Evolutionary conservation across 2,797 vertebrate genomes (phyloP).

Genomic region (Bovichtus diacanthus): DNA sequence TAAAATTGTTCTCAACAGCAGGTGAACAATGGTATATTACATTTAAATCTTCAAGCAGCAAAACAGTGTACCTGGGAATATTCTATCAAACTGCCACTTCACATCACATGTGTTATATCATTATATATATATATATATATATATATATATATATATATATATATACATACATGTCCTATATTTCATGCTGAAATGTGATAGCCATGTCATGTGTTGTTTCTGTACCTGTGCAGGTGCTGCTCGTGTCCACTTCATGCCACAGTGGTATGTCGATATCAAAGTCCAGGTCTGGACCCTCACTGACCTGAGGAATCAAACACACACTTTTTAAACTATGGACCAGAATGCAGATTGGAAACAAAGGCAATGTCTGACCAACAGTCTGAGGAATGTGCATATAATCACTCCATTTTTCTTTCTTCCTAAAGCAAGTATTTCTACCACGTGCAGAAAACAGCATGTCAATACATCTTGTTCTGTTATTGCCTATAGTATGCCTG

Average conservation of each 20-base stretch:
- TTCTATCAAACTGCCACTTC: neutral
- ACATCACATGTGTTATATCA: neutral
- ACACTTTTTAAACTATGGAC: neutral
- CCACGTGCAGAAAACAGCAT: neutral
- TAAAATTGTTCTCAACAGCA: conserved; percentile 6
- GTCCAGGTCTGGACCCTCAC: conserved; percentile 84
- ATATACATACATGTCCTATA: too few species aligned
- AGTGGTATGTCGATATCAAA: conserved; percentile 91
- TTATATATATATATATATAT: too few species aligned
- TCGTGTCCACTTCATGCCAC: conserved; percentile 85
- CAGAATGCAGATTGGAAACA: neutral
- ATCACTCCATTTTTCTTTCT: neutral
- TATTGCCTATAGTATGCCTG: neutral
- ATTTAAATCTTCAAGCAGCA: neutral
- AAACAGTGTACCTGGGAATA: neutral
- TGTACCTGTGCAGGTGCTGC: conserved; percentile 86
- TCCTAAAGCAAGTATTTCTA: neutral
- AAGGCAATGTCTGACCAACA: neutral
- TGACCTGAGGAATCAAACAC: conserved; percentile 80
- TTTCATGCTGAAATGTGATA: neutral
- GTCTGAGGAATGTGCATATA: neutral
- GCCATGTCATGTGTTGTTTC: neutral
- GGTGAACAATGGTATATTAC: neutral
- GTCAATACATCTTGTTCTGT: neutral
- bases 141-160: too few species aligned